Base-by-base conservation (phyloP, 1,140 invertebrate genomes). In the Trichonephila inaurata region DNA sequence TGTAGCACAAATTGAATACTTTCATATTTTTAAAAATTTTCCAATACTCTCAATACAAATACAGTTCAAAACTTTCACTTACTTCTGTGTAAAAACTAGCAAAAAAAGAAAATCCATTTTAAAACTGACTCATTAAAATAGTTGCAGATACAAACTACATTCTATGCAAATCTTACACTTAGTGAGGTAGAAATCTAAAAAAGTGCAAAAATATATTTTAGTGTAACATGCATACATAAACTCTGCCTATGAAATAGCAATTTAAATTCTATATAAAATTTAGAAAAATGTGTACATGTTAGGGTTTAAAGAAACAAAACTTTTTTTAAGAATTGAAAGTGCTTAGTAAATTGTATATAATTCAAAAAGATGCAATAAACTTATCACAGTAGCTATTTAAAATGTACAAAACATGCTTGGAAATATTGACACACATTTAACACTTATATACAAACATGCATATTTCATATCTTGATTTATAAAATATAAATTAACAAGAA, bases 151-250 rank as follows among this genome's bases (percentile, higher is more conserved):
- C 28, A 77, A 77, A 77, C 28, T 77, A 77, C 72, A 40, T 40
- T 77, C 24, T 33, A 77, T 77, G 72, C 28, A 77, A 77, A 83
- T 83, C 24, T 58, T 83, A 83, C 18, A 51, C 40, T 82, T 61
- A 87, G 85, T 62, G 61, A 87, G 33, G 85, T 87, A 87, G 61
- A 87, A 64, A 62, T 87, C 85, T 87, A 87, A 21, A 87, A 87
- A 87, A 87, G 85, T 87, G 85, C 85, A 87, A 87, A 87, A 87
- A 87, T 87, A 87, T 40, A 16, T 51, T 61, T 64, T 87, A 51
- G 51, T 58, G 51, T 24, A 61, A 87, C 28, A 64, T 64, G 51
- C 58, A 64, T 16, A 87, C 44, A 85, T 19, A 87, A 83, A 87
- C 44, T 62, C 40, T 64, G 64, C n/a, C 62, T 33, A 24, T 14